Conservation (phyloP, 2,797 vertebrate species). For the Hydrolagus colliei region DNA sequence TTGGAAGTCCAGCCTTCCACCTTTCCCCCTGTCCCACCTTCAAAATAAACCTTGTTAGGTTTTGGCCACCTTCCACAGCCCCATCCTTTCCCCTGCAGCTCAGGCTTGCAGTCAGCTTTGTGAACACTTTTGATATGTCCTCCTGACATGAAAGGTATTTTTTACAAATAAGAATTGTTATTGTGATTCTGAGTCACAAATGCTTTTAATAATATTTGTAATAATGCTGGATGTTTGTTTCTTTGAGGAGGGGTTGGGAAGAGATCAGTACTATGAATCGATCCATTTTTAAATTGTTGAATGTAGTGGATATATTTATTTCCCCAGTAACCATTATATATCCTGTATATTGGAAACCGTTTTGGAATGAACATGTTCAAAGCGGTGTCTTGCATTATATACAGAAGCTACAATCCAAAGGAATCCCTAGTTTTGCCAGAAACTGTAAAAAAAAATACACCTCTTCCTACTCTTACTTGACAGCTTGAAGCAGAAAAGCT, state of each 20-base stretch:
- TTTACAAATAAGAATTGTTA: too few relatives aligned
- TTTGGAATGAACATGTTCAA: conserved; percentile 1
- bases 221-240: neutral
- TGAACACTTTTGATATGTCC: too few relatives aligned
- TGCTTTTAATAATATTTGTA: neutral
- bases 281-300: neutral
- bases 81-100: too few relatives aligned
- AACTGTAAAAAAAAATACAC: conserved; percentile 42
- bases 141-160: too few relatives aligned
- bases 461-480: conserved; percentile 63
- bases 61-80: too few relatives aligned
- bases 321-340: neutral
- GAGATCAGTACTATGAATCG: neutral
- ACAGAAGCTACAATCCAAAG: conserved; percentile 49
- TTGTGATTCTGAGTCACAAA: too few relatives aligned
- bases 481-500: conserved; percentile 64
- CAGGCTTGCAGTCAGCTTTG: too few relatives aligned
- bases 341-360: neutral
- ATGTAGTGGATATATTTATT: neutral
- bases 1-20: too few relatives aligned
- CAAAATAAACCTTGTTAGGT: too few relatives aligned
- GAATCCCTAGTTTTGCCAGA: conserved; percentile 52
- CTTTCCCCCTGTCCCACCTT: too few relatives aligned
- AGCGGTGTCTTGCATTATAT: neutral
- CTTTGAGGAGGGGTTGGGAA: too few relatives aligned